Conservation (phyloP, 2,113 vertebrate species). For the Panthera tigris region DNA sequence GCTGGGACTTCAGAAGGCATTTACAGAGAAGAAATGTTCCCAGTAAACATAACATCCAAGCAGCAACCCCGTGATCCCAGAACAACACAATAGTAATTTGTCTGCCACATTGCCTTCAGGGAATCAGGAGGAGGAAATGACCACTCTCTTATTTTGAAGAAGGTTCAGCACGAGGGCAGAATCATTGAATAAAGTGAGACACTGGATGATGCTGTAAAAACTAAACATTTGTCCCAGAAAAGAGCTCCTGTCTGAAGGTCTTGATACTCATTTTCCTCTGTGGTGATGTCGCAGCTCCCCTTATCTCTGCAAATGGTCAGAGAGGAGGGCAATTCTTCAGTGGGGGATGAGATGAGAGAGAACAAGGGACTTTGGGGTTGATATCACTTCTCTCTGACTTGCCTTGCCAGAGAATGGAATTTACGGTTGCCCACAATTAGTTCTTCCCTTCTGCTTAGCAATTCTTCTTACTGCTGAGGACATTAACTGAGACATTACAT, state of each 20-base stretch:
- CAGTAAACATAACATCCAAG: neutral
- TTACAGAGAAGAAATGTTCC: constrained; percentile 35
- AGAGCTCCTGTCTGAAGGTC: neutral
- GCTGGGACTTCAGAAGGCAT: constrained; percentile 8
- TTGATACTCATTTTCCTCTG: neutral
- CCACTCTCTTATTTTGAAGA: constrained; percentile 34
- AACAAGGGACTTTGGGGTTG: neutral
- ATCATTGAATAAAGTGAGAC: neutral
- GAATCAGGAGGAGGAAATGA: constrained; percentile 42
- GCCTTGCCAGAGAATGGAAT: neutral
- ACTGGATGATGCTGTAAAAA: neutral
- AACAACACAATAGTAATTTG: constrained; percentile 48
- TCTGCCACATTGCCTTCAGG: constrained; percentile 33
- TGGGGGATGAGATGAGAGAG: neutral
- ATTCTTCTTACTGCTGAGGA: constrained; percentile 26
- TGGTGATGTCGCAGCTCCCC: neutral
- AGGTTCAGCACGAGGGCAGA: constrained; percentile 31
- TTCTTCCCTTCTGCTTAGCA: neutral
- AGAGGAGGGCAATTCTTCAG: constrained; percentile 8
- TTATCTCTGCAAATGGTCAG: neutral
- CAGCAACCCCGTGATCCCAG: neutral
- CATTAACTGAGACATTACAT: neutral
- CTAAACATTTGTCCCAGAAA: neutral
- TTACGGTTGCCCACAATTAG: neutral
- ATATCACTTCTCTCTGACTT: neutral